Conservation (phyloP, 2,888 invertebrate species). For the Scelioninae gen. 1 region DNA sequence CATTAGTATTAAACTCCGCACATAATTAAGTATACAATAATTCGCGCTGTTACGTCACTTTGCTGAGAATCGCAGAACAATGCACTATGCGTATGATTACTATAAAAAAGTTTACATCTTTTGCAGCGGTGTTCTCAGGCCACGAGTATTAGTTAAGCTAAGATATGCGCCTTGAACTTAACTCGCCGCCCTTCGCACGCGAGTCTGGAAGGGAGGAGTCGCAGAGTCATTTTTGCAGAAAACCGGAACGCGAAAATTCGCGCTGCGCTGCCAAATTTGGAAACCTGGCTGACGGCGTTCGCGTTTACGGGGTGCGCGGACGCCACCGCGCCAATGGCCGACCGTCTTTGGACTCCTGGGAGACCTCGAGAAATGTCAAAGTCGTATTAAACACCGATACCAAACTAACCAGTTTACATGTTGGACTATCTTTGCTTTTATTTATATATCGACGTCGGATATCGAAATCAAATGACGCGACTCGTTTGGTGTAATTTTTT, state of each 20-base stretch:
- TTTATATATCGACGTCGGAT: constrained; percentile 24
- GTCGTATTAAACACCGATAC: constrained; percentile 68
- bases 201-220: constrained; percentile 72
- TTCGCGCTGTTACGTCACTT: constrained; percentile 13
- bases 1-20: not conserved
- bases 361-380: constrained; percentile 74
- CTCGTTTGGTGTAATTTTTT: constrained; percentile 49
- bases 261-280: constrained; percentile 80
- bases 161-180: constrained; percentile 79
- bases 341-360: constrained; percentile 76
- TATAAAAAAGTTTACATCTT: too few relatives aligned
- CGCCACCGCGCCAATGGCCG: constrained; percentile 78
- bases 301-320: constrained; percentile 77
- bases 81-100: not conserved
- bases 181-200: constrained; percentile 67
- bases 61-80: constrained; percentile 22
- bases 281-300: constrained; percentile 79
- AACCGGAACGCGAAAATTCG: constrained; percentile 74
- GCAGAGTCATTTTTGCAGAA: constrained; percentile 77
- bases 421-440: constrained; percentile 48
- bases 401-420: constrained; percentile 60
- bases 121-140: too few relatives aligned
- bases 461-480: constrained; percentile 58
- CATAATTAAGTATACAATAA: constrained; percentile 20
- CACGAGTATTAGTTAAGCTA: constrained; percentile 57